Base-by-base conservation (phyloP, 2,888 invertebrate species). In the Agrochola circellaris region DNA sequence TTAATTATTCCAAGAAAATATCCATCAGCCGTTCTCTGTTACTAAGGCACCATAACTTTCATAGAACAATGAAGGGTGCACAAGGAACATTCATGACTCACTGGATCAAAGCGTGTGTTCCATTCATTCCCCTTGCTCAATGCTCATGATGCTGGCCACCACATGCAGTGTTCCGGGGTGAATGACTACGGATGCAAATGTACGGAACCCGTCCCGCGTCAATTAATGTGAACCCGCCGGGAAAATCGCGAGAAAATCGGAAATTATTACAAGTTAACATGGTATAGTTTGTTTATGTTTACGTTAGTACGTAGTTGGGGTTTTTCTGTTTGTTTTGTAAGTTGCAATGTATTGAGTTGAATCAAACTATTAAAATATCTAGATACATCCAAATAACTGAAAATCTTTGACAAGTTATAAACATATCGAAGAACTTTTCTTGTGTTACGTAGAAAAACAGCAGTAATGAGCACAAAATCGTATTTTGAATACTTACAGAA, bases 111-210 rank as follows among this genome's bases (percentile, higher is more conserved):
- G 77, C 69, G 54, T 73, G 67, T 84, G 58, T 61, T 72, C 78
- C 83, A 83, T 81, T 85, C 81, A 82, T 79, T 77, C 76, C 69
- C 56, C 56, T 54, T 45, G 62, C 68, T 83, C 75, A 74, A 61
- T 62, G 69, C 65, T 77, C 84, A 77, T 84, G 84, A 81, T 83
- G 79, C 79, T 64, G 84, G 66, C 82, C 69, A 83, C 79, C 79
- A 68, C 83, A 79, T 79, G 64, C 75, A 23, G 81, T 83, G 81
- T 76, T 89, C 87, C 87, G 91, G 90, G 94, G 92, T 94, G 92
- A 94, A 93, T 88, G 93, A 91, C 93, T 91, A 89, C 86, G 86
- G 90, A 94, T 94, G 94, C 93, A 93, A 94, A 94, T 93, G 90
- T 89, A 86, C 87, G 87, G 91, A 92, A 93, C 93, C 91, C 89